Conservation (phyloP, 1,140 invertebrate species). For the Rhopalosiphum maidis region DNA sequence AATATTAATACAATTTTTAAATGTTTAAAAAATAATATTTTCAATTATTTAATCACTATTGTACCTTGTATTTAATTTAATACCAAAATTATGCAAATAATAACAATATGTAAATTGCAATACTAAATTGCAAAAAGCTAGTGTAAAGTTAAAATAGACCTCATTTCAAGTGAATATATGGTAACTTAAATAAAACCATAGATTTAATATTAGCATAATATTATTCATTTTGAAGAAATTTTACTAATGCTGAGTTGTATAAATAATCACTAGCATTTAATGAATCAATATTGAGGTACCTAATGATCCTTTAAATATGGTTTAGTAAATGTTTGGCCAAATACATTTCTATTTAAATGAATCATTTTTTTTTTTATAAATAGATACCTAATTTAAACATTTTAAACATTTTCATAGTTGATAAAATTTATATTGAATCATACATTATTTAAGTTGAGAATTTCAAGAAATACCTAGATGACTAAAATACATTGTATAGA, state of each 20-base stretch:
- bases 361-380: background rate
- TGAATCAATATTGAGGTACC: background rate
- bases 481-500: background rate
- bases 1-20: background rate
- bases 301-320: background rate
- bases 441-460: background rate
- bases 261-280: background rate
- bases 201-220: background rate
- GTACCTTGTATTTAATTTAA: too few species aligned
- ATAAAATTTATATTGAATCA: background rate
- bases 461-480: background rate
- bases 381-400: background rate
- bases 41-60: too few species aligned
- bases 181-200: background rate
- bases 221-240: background rate
- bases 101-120: too few species aligned
- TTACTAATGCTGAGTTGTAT: background rate
- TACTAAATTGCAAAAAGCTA: background rate
- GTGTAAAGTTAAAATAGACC: background rate
- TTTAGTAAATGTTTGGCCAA: background rate
- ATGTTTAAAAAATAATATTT: too few species aligned
- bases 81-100: too few species aligned
- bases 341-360: background rate
- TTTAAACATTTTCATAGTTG: background rate
- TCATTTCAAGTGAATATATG: background rate